phyloP scores from a whole-genome alignment of 2,888 invertebrate species.

The Hetaerina titia region DNA sequence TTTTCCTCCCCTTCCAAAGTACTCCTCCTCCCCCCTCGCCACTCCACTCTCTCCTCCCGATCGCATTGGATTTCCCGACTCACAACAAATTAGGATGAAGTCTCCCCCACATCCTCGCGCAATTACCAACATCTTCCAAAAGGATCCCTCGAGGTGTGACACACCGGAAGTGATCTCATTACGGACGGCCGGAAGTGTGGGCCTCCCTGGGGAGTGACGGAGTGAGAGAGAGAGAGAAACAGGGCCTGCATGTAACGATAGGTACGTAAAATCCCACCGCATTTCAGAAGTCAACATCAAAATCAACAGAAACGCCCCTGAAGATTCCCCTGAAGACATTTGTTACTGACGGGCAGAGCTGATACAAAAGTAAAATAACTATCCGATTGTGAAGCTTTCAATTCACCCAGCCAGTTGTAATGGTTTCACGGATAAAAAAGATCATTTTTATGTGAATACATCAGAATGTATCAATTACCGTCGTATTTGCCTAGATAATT shows the following conservation, averaged over 20 bases:
- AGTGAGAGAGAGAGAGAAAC: conserved; percentile 43
- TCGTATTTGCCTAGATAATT: background rate
- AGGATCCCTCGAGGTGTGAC: conserved; percentile 60
- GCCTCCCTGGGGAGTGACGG: conserved; percentile 37
- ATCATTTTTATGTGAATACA: too few relatives aligned
- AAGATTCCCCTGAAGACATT: background rate
- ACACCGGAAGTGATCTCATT: conserved; percentile 60
- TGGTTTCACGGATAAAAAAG: background rate
- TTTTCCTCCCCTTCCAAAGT: background rate
- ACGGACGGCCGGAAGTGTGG: conserved; percentile 59
- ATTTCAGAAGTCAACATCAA: conserved; percentile 17
- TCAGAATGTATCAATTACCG: background rate
- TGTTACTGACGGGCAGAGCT: background rate
- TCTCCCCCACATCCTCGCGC: conserved; percentile 58
- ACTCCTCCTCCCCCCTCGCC: background rate
- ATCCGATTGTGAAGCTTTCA: background rate
- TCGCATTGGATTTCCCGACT: conserved; percentile 68
- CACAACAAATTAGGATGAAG: conserved; percentile 70
- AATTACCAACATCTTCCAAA: conserved; percentile 49
- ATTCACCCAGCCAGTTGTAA: background rate
- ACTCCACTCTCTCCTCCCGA: conserved; percentile 25
- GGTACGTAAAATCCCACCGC: conserved; percentile 59
- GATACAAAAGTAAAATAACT: background rate
- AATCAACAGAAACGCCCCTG: background rate
- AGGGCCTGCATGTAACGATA: conserved; percentile 58